These are phyloP conservation scores for Copidosoma aretas DNA, from an alignment of 2,888 invertebrate species.

Conservation along the genomic window DNA sequence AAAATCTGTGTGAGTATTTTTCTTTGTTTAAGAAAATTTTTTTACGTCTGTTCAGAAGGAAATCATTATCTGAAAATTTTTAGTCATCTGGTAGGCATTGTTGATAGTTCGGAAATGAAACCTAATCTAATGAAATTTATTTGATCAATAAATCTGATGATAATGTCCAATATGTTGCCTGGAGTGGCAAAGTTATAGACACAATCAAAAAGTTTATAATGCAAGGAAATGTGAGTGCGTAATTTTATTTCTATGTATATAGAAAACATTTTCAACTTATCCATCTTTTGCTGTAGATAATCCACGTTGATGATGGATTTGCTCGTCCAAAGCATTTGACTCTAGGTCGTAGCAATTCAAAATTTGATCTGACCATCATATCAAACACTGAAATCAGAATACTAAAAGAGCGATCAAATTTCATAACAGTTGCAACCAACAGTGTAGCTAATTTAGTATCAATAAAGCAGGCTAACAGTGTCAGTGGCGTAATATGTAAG, in stretches of 20 bases:
- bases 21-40: too few relatives aligned
- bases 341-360: not conserved
- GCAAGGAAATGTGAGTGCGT: conserved; percentile 11
- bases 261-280: not conserved
- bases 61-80: too few relatives aligned
- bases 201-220: not conserved
- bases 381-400: not conserved
- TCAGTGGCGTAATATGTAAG: too few relatives aligned
- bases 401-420: not conserved
- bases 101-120: not conserved
- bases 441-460: too few relatives aligned
- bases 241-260: not conserved
- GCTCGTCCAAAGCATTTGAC: not conserved
- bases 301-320: conserved; percentile 7
- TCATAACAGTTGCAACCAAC: too few relatives aligned
- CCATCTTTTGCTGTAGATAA: not conserved
- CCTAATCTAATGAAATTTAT: not conserved
- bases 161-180: not conserved
- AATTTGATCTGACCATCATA: conserved; percentile 4
- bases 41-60: too few relatives aligned
- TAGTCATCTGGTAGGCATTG: not conserved
- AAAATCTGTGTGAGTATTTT: not conserved
- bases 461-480: too few relatives aligned
- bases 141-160: not conserved
- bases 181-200: not conserved